Percentiles rank a stretch among this genome's conserved stretches.
Conservation (phyloP, 2,113 vertebrate genomes). For the Hippopotamus amphibius region DNA sequence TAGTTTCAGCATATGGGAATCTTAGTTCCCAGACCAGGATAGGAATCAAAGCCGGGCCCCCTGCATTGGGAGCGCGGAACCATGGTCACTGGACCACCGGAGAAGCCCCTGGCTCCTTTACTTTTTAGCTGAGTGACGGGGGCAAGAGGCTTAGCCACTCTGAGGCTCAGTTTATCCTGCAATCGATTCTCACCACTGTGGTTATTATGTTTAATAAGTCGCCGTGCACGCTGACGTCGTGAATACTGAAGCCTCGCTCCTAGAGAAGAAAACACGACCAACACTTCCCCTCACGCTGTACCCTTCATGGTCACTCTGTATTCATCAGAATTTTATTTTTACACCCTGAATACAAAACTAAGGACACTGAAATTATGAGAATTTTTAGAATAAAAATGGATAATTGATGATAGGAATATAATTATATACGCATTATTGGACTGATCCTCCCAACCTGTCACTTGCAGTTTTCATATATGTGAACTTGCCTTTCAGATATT, state of each 20-base stretch:
- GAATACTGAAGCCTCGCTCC: not conserved
- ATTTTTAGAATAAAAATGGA: not conserved
- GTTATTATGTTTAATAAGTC: not conserved
- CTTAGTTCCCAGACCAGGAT: no score
- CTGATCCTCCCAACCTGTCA: not conserved
- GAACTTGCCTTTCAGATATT: not conserved
- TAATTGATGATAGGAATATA: not conserved
- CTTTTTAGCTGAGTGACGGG: not conserved
- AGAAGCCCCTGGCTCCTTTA: not conserved
- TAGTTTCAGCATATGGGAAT: no score
- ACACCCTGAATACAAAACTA: not conserved
- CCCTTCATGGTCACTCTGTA: not conserved
- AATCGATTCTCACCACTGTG: not conserved
- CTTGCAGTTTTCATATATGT: not conserved
- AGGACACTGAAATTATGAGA: not conserved
- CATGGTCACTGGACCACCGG: no score
- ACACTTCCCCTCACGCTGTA: not conserved
- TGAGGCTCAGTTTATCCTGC: not conserved
- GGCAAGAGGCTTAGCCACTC: not conserved
- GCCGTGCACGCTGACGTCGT: no score
- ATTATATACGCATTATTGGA: not conserved
- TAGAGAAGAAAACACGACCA: not conserved
- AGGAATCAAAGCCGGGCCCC: no score
- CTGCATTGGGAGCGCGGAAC: no score
- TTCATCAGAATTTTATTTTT: not conserved